Base-by-base conservation (phyloP, 1,140 invertebrate genomes). In the Penaeus indicus region DNA sequence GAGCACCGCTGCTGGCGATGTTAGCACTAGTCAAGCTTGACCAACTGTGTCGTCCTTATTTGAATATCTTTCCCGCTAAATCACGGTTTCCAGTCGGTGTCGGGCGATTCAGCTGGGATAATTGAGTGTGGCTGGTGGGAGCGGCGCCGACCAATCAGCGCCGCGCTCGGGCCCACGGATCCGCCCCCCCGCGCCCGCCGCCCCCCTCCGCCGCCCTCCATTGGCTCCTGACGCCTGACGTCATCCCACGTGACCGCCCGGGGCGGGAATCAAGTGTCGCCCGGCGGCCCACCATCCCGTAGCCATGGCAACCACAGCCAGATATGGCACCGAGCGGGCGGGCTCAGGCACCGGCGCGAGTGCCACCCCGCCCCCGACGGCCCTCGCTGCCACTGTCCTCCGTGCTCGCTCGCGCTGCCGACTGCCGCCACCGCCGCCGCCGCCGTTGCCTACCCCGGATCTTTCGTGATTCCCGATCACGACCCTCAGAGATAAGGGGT, bases 51-150 rank as follows among this genome's bases (percentile, higher is more conserved):
- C 89, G 47, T 90, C 82, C 89, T 90, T 90, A 90, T 90, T 90
- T 90, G 89, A 90, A 90, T 90, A 90, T 90, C 89, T 90, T 90
- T 90, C 85, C 82, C 89, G 89, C 89, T 90, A 90, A 90, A 90
- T 90, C 89, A 86, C 89, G 81, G 85, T 80, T 86, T 84, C 80
- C 89, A 87, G 89, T 87, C 85, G 80, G 85, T 90, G 81, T 79
- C 54, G 85, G 80, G 80, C 85, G 85, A 90, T 86, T 83, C 80
- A 64, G 75, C 79, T 47, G 79, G 79, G 79, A 90, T 90, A 90
- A 90, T 87, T 90, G 89, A 90, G 84, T 83, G 84, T 86, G 89
- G 89, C 89, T 90, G 78, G 80, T 64, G 69, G 60, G 69, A 77
- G 80, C 27, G 27, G 27, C 78, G 54, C 79, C 42, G 81, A 87